phyloP scores from a whole-genome alignment of 2,113 vertebrate species.

The Emydura subglobosa region DNA sequence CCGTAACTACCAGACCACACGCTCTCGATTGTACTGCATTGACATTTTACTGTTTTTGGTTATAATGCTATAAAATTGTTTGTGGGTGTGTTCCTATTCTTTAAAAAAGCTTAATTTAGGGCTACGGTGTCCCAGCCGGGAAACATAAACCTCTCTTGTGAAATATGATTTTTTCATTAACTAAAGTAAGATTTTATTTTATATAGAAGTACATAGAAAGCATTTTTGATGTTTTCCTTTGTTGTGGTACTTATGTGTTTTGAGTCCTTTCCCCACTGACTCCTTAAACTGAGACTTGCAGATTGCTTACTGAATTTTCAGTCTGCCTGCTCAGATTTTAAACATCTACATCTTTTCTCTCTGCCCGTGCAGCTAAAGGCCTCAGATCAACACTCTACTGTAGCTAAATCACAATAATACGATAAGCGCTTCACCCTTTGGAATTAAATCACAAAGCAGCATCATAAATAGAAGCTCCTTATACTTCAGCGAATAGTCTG shows the following conservation, averaged over 20 bases:
- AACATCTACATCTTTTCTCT: neutral
- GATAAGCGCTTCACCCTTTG: neutral
- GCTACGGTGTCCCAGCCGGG: neutral
- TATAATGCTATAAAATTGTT: neutral
- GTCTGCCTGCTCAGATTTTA: neutral
- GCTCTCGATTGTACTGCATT: neutral
- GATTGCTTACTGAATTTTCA: neutral
- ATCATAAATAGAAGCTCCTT: neutral
- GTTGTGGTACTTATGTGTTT: neutral
- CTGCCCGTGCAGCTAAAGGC: neutral
- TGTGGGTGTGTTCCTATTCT: rapidly evolving
- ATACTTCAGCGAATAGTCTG: slow-evolving; percentile 15
- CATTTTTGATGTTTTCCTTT: neutral
- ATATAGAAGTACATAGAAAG: neutral
- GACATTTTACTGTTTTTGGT: neutral
- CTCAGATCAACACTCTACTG: neutral
- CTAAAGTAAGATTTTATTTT: neutral
- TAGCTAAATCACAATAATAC: neutral
- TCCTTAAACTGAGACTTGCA: neutral
- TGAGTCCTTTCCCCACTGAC: neutral
- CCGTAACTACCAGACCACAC: neutral
- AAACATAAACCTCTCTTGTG: neutral
- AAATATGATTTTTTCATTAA: neutral
- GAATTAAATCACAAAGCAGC: neutral
- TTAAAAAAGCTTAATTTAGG: neutral